Percentiles rank a stretch among this genome's conserved stretches.
These are phyloP conservation scores for Cerastis leucographa DNA, from an alignment of 2,888 invertebrate genomes.

Conservation along the genomic window DNA sequence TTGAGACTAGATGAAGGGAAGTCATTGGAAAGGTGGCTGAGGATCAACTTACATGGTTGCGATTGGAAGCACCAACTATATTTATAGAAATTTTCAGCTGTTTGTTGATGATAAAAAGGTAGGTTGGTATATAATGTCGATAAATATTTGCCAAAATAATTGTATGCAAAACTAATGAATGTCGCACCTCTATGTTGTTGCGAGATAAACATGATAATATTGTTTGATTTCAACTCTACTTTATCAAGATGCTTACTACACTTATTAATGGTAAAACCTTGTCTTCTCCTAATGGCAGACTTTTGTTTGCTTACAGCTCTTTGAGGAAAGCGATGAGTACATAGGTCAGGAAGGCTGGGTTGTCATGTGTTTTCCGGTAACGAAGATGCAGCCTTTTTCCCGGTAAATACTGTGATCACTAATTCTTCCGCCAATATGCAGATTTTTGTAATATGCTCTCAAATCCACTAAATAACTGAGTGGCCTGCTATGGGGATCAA, in stretches of 20 bases:
- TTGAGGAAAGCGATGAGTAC: conserved; percentile 22
- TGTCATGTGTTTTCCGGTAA: neutral
- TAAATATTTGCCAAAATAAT: conserved; percentile 11
- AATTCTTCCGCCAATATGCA: neutral
- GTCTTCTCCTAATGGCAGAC: conserved; percentile 32
- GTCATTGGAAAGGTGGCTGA: neutral
- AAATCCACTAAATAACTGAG: neutral
- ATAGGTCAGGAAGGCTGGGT: conserved; percentile 26
- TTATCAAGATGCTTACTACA: conserved; percentile 56
- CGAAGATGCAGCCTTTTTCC: neutral
- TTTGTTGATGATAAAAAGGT: neutral
- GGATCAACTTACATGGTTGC: neutral
- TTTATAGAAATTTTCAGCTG: neutral
- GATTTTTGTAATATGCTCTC: neutral
- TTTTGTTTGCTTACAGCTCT: conserved; percentile 31
- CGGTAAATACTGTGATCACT: neutral
- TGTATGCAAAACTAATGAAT: neutral
- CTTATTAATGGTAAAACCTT: conserved; percentile 39
- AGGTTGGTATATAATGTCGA: neutral
- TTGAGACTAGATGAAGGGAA: neutral
- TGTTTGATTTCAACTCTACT: conserved; percentile 76
- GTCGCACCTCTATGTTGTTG: conserved; percentile 76
- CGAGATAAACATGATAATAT: conserved; percentile 79
- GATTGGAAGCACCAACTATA: neutral
- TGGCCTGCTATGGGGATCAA: neutral